A percentile compares a stretch with the other conserved stretches of the same genome.
Evolutionary conservation across 2,888 invertebrate genomes (phyloP).

Genomic region (Apeira syringaria): DNA sequence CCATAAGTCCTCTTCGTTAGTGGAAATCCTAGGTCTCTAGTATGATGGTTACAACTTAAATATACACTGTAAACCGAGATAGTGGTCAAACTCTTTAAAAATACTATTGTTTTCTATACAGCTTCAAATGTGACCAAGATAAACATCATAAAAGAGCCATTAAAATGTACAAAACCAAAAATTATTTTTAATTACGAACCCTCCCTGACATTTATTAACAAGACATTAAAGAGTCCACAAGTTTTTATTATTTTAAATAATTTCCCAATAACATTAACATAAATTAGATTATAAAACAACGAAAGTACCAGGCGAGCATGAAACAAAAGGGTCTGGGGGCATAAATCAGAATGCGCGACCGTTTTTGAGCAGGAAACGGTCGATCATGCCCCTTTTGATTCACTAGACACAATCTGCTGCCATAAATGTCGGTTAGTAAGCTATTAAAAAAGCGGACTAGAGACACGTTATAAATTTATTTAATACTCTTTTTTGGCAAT

Average conservation of each 20-base stretch:
- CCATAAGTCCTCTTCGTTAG: too few species aligned
- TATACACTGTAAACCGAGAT: too few species aligned
- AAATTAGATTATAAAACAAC: conserved; percentile 47
- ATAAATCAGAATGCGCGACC: conserved; percentile 69
- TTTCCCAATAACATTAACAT: conserved; percentile 16
- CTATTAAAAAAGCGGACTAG: conserved; percentile 26
- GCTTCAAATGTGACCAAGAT: neutral
- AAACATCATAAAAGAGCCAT: neutral
- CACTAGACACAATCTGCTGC: conserved; percentile 46
- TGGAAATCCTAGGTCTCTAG: too few species aligned
- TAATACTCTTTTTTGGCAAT: too few species aligned
- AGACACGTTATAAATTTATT: too few species aligned
- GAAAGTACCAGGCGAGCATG: conserved; percentile 52
- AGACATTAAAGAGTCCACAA: conserved; percentile 16
- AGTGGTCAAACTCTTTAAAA: too few species aligned
- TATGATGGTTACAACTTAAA: too few species aligned
- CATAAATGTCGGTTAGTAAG: conserved; percentile 36
- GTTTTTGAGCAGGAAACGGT: conserved; percentile 73
- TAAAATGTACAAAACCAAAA: neutral
- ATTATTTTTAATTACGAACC: conserved; percentile 13
- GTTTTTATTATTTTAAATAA: conserved; percentile 21
- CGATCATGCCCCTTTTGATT: conserved; percentile 72
- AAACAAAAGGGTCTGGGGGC: conserved; percentile 48
- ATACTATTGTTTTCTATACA: neutral
- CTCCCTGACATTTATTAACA: conserved; percentile 18